Conservation (phyloP, 1,140 invertebrate species). For the Tetraneura akinire region DNA sequence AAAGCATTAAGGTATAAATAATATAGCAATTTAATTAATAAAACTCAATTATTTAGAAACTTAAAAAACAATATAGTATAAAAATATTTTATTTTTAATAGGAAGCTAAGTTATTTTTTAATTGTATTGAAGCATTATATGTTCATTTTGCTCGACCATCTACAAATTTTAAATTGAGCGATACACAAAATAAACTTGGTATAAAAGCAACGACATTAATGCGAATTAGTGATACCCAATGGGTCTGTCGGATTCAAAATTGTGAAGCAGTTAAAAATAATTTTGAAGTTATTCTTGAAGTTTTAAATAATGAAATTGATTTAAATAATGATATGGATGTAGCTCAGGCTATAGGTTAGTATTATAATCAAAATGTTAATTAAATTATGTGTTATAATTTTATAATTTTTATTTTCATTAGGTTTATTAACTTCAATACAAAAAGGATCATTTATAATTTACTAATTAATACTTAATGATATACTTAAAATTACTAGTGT, state of each 20-base stretch:
- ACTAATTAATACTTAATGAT: neutral
- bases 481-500: neutral
- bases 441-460: neutral
- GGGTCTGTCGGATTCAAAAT: neutral
- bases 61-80: no score
- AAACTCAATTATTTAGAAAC: no score
- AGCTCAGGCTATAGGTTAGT: neutral
- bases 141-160: neutral
- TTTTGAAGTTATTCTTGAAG: neutral
- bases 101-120: neutral
- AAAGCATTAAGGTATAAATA: constrained; percentile 37
- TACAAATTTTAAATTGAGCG: neutral
- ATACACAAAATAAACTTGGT: neutral
- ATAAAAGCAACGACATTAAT: neutral
- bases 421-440: neutral
- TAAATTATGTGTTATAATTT: no score
- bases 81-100: neutral
- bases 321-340: neutral
- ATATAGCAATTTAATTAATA: no score
- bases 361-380: neutral
- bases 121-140: neutral
- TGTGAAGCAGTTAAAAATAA: neutral
- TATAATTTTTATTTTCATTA: no score
- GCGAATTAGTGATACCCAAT: neutral
- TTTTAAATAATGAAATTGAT: neutral